Evolutionary conservation across 2,113 vertebrate genomes (phyloP).

Genomic region (Aptenodytes patagonicus): DNA sequence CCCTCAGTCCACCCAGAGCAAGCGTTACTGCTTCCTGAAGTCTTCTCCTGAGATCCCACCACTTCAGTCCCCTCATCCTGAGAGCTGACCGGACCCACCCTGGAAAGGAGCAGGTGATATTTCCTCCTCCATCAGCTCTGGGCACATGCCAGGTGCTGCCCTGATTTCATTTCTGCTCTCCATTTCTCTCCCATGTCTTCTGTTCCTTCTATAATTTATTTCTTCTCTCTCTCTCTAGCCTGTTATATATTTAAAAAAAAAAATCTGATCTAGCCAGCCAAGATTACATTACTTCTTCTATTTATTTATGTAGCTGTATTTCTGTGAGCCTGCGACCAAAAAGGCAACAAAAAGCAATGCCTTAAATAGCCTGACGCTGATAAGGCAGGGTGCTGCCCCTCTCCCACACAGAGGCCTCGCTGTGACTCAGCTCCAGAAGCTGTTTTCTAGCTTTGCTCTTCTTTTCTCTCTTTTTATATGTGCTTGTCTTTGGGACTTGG

Average conservation of each 20-base stretch:
- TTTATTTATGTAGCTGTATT: neutral
- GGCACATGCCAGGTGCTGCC: neutral
- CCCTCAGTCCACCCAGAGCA: neutral
- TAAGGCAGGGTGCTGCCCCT: neutral
- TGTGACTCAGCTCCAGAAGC: neutral
- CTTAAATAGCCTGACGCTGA: neutral
- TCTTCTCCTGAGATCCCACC: neutral
- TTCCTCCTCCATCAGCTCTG: neutral
- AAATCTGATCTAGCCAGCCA: neutral
- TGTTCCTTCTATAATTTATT: neutral
- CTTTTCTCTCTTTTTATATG: neutral
- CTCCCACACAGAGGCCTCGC: accelerated
- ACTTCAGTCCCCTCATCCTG: accelerated
- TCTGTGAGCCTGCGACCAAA: neutral
- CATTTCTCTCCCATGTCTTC: neutral
- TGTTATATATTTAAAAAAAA: neutral
- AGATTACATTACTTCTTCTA: neutral
- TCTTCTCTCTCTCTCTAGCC: neutral
- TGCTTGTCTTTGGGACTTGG: neutral
- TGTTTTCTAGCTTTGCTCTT: neutral
- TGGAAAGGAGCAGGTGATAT: neutral
- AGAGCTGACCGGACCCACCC: neutral
- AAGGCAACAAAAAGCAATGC: neutral
- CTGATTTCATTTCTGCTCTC: neutral
- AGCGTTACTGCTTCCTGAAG: neutral